These are phyloP conservation scores for Hydractinia symbiolongicarpus DNA, from an alignment of 30 jellyfish, hydroid and myxozoan species.

Conservation along the genomic window DNA sequence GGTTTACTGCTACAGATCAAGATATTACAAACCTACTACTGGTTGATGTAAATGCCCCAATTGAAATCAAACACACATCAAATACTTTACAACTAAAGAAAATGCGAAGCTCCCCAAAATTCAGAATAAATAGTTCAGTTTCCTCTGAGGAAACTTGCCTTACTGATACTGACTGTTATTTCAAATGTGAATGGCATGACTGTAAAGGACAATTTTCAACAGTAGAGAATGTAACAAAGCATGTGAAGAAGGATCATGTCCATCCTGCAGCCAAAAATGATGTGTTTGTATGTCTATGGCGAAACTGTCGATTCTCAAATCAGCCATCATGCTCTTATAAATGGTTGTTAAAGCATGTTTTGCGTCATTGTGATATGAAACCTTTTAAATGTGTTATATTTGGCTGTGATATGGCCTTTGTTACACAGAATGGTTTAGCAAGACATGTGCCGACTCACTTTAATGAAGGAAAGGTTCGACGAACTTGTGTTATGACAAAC, in stretches of 20 bases:
- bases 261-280: slow-evolving; percentile 53
- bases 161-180: background rate
- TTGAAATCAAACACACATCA: no score
- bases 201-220: slow-evolving; percentile 42
- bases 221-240: slow-evolving; percentile 54
- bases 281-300: slow-evolving; percentile 76
- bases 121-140: background rate
- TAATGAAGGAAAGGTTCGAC: slow-evolving; percentile 41
- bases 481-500: slow-evolving; percentile 27
- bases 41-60: no score
- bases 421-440: slow-evolving; percentile 73
- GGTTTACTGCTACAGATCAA: no score
- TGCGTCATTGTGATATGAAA: slow-evolving; percentile 64
- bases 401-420: slow-evolving; percentile 78
- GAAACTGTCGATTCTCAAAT: slow-evolving; percentile 68
- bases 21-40: no score
- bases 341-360: slow-evolving; percentile 78
- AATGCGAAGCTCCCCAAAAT: slow-evolving; percentile 2
- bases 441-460: slow-evolving; percentile 94
- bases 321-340: slow-evolving; percentile 80
- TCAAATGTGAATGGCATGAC: slow-evolving; percentile 64
- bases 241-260: slow-evolving; percentile 63
- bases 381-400: slow-evolving; percentile 84
- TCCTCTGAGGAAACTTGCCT: background rate
- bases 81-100: background rate